Percentiles rank a stretch among this genome's conserved stretches.
Conservation (phyloP, 2,888 invertebrate genomes). For the Drosophila picticornis region DNA sequence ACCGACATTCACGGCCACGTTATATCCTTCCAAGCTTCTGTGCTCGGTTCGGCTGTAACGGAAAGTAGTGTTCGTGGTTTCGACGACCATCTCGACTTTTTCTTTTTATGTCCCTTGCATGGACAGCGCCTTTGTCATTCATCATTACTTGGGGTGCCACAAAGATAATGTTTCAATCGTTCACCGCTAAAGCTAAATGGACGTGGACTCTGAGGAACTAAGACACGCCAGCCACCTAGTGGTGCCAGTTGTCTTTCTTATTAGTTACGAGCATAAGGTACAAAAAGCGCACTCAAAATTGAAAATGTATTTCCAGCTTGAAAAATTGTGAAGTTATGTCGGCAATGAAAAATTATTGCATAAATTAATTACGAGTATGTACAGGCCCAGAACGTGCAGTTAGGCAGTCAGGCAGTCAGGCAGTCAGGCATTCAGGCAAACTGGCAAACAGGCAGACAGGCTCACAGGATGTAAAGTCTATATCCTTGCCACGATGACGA, state of each 20-base stretch:
- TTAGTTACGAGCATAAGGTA: conserved; percentile 13
- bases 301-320: conserved; percentile 52
- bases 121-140: conserved; percentile 57
- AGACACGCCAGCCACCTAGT: conserved; percentile 31
- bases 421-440: conserved; percentile 10
- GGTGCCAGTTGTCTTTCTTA: conserved; percentile 25
- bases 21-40: conserved; percentile 19
- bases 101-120: conserved; percentile 61
- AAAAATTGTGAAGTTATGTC: conserved; percentile 72
- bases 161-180: conserved; percentile 68
- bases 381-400: conserved; percentile 52
- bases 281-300: conserved; percentile 54
- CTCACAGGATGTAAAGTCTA: conserved; percentile 31
- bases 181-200: conserved; percentile 37
- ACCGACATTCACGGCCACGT: conserved; percentile 69
- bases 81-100: conserved; percentile 22
- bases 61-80: conserved; percentile 14
- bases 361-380: conserved; percentile 73
- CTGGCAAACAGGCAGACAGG: conserved; percentile 2
- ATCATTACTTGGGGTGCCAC: conserved; percentile 54
- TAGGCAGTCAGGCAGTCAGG: conserved; percentile 23
- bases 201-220: conserved; percentile 25
- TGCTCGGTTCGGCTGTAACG: background rate
- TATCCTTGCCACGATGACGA: conserved; percentile 34
- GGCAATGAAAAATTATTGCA: conserved; percentile 79